Base-by-base conservation (phyloP, 2,797 vertebrate species). In the Enteromius argenteus region DNA sequence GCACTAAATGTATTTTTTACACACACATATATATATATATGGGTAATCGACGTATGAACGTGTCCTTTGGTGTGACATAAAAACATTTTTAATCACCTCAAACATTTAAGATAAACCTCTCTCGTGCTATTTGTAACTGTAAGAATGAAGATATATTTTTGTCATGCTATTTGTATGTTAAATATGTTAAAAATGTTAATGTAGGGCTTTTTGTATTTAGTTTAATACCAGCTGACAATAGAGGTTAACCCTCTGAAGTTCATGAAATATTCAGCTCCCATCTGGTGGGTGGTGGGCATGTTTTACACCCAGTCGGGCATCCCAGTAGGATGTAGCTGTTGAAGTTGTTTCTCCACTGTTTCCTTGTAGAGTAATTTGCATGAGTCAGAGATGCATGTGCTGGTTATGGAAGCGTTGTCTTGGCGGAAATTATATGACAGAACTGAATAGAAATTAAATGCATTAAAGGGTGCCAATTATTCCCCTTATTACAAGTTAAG, bases 301-400 rank as follows among this genome's bases (percentile, higher is more conserved):
- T 75, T 82, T 66, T 82, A 62, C 80, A 82, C 80, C 58, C 58
- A 51, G 80, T 39, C 21, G 44, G 60, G 60, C 42, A 35, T 82
- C 69, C 42, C 71, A 19, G 80, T 72, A 81, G 68, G 53, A 81
- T 42, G 15, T 83, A 37, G 72, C 21, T 27, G 71, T 66, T 58
- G 14, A 82, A 74, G 53, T 51, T 66, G 42, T 64, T 83, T 53
- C 44, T 66, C n/a, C 81, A 74, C 44, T 53, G 69, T 75, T 67
- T 56, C 60, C 49, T 75, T 51, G 81, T 75, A 46, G 32, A 80
- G 37, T 62, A 0, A 76, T 76, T 66, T 67, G 56, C 32, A 51
- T 53, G 58, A 82, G 30, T 82, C 58, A 64, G 42, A 82, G 39
- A 72, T 46, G 35, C 17, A 27, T 58, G 37, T 71, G 58, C 53